These are phyloP conservation scores for Caenorhabditis virilis DNA, from an alignment of 2,888 invertebrate species.

Conservation along the genomic window DNA sequence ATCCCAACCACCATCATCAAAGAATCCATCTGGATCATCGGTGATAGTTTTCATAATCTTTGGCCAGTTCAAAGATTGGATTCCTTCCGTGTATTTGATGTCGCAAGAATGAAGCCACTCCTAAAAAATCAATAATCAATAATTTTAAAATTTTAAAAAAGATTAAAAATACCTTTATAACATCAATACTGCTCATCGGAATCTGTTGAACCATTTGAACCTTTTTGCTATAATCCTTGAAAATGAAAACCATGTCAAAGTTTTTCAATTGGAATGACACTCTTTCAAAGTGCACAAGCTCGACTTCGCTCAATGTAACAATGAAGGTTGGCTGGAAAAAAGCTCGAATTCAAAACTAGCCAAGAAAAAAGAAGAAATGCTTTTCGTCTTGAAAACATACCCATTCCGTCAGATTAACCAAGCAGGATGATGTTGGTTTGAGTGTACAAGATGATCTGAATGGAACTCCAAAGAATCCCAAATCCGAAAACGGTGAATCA, in stretches of 20 bases:
- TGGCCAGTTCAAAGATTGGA: slow-evolving; percentile 97
- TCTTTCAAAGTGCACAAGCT: slow-evolving; percentile 96
- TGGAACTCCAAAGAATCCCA: slow-evolving; percentile 96
- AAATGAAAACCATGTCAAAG: slow-evolving; percentile 99
- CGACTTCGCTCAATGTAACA: slow-evolving; percentile 87
- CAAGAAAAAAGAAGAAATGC: neutral
- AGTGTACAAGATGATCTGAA: slow-evolving; percentile 77
- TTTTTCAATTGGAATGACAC: slow-evolving; percentile 98
- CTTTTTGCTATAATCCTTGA: slow-evolving; percentile 93
- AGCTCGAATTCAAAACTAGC: neutral
- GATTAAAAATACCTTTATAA: slow-evolving; percentile 88
- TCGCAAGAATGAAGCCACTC: slow-evolving; percentile 79
- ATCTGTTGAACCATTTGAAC: slow-evolving; percentile 97
- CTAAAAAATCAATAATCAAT: slow-evolving; percentile 8
- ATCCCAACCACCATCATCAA: slow-evolving; percentile 97
- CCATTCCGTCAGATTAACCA: slow-evolving; percentile 97
- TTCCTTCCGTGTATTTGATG: slow-evolving; percentile 94
- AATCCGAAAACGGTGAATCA: slow-evolving; percentile 95
- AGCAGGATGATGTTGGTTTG: slow-evolving; percentile 95
- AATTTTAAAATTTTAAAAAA: too few relatives aligned
- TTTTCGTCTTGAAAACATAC: slow-evolving; percentile 34
- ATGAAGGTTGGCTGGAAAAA: slow-evolving; percentile 86
- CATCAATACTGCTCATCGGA: slow-evolving; percentile 97
- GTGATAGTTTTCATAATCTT: slow-evolving; percentile 99
- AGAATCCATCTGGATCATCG: slow-evolving; percentile 98